Conservation (phyloP, 1,140 invertebrate species). For the Cephus cinctus region DNA sequence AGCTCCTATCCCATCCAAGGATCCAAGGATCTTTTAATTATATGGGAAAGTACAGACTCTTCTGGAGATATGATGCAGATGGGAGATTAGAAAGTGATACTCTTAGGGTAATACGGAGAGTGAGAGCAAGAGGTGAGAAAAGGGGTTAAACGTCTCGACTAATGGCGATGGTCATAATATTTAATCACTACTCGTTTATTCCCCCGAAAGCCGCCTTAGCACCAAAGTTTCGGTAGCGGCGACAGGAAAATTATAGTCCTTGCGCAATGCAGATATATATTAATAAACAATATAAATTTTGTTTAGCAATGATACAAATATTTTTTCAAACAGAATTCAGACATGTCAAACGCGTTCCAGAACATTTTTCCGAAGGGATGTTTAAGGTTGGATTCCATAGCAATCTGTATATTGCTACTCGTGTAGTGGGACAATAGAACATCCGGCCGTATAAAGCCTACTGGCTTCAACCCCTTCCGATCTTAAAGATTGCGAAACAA, state of each 20-base stretch:
- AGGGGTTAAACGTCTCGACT: slow-evolving; percentile 2
- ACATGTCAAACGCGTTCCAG: no score
- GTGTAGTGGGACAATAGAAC: slow-evolving; percentile 43
- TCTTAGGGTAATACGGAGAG: slow-evolving; percentile 3
- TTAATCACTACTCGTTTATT: slow-evolving; percentile 55
- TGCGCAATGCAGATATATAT: no score
- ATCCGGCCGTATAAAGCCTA: slow-evolving; percentile 24
- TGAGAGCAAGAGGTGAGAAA: not conserved
- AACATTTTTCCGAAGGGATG: slow-evolving; percentile 12
- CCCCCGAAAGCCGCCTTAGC: slow-evolving; percentile 25
- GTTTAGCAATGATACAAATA: no score
- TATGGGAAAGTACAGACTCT: no score
- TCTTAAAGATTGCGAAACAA: slow-evolving; percentile 59
- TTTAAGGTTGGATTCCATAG: slow-evolving; percentile 13
- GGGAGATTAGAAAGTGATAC: slow-evolving; percentile 29
- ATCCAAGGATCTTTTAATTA: no score
- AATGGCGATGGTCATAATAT: slow-evolving; percentile 55
- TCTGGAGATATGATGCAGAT: no score
- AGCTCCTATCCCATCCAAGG: no score
- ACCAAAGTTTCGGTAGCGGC: no score
- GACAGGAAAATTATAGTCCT: no score
- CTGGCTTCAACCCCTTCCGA: slow-evolving; percentile 47
- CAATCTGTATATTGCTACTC: no score
- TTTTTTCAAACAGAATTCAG: no score
- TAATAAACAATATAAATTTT: no score